phyloP scores from a whole-genome alignment of 2,113 vertebrate species.

The Phalacrocorax aristotelis region DNA sequence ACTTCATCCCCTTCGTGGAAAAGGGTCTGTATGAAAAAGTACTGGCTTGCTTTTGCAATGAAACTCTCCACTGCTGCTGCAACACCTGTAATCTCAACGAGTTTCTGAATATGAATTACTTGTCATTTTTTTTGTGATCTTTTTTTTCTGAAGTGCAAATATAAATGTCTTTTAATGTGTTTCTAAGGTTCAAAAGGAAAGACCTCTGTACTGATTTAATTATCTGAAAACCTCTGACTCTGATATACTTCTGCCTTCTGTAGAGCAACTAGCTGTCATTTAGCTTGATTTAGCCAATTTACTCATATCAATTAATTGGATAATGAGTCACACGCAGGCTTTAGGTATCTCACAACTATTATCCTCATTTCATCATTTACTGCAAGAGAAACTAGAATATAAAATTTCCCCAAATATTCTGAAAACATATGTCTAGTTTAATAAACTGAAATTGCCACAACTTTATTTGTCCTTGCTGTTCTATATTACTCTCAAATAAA shows the following conservation, averaged over 20 bases:
- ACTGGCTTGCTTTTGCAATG: not conserved
- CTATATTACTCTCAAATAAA: not conserved
- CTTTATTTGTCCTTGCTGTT: not conserved
- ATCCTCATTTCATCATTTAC: slow-evolving; percentile 47
- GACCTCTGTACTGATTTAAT: not conserved
- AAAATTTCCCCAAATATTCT: slow-evolving; percentile 27
- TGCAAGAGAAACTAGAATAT: slow-evolving; percentile 20
- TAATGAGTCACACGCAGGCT: slow-evolving; percentile 44
- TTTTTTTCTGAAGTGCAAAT: not conserved
- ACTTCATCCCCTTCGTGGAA: not conserved
- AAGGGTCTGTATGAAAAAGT: not conserved
- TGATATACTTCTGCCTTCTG: not conserved
- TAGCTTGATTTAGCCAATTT: slow-evolving; percentile 50
- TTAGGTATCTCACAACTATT: slow-evolving; percentile 27
- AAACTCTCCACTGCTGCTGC: not conserved
- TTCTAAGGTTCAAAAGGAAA: not conserved
- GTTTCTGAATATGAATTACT: not conserved
- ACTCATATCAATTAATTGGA: slow-evolving; percentile 60
- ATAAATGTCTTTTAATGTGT: not conserved
- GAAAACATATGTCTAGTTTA: not conserved
- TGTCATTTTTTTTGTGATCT: not conserved
- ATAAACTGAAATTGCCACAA: not conserved
- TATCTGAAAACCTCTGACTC: not conserved
- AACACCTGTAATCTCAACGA: not conserved
- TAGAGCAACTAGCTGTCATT: slow-evolving; percentile 41